A percentile compares a stretch with the other conserved stretches of the same genome.
phyloP scores from a whole-genome alignment of 2,797 vertebrate genomes.

The Nyctibius grandis region DNA sequence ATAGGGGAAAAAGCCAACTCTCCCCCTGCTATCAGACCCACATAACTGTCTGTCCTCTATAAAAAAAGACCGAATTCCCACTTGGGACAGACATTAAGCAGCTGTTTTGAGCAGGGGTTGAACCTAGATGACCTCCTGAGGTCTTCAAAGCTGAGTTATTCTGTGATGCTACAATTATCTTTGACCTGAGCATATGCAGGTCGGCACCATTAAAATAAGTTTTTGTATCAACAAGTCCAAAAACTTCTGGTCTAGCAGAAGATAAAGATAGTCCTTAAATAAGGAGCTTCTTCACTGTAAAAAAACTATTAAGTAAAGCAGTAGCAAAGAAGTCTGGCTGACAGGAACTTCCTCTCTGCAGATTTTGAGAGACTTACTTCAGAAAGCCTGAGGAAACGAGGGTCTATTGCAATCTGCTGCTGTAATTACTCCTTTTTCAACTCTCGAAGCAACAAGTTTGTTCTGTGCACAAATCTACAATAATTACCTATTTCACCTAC shows the following conservation, averaged over 20 bases:
- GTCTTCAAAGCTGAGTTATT: not conserved
- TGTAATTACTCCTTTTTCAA: not conserved
- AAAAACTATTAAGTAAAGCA: not conserved
- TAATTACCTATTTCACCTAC: not conserved
- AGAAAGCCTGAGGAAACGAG: not conserved
- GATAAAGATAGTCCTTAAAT: not conserved
- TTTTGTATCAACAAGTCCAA: not conserved
- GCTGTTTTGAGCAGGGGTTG: not conserved
- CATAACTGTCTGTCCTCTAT: not conserved
- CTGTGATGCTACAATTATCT: not conserved
- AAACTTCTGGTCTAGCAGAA: not conserved
- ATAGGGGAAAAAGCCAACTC: fast-evolving
- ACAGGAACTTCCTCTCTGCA: not conserved
- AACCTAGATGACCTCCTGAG: not conserved
- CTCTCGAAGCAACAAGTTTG: not conserved
- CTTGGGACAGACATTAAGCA: not conserved
- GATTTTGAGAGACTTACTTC: not conserved
- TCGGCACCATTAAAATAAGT: not conserved
- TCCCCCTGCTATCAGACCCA: fast-evolving
- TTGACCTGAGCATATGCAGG: not conserved
- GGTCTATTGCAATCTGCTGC: not conserved
- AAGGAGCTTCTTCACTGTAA: not conserved
- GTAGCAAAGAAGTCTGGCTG: not conserved
- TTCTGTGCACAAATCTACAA: not conserved
- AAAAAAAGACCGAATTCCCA: not conserved